A percentile compares a stretch with the other conserved stretches of the same genome.
Evolutionary conservation across 1,140 invertebrate species (phyloP).

Genomic region (Drosophila subpulchrella): DNA sequence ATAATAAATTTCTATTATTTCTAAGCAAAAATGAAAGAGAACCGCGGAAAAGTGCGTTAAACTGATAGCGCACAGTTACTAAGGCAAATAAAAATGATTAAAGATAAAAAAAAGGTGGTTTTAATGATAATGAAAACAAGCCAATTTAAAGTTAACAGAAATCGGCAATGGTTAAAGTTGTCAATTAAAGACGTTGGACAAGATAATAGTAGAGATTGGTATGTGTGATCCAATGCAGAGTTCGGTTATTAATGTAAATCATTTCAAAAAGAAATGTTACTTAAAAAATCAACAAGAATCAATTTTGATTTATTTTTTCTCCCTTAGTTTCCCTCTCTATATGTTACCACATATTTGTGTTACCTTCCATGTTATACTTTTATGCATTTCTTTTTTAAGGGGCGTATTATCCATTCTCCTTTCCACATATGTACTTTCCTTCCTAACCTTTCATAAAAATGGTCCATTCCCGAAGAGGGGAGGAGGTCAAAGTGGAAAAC

Average conservation of each 20-base stretch:
- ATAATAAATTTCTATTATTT: too few relatives aligned
- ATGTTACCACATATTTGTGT: constrained; percentile 10
- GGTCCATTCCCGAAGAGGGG: neutral
- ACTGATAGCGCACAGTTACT: neutral
- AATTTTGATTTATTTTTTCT: too few relatives aligned
- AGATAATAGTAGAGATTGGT: neutral
- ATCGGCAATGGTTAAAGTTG: neutral
- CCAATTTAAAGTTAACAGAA: neutral
- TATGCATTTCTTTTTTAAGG: constrained; percentile 8
- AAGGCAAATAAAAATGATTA: neutral
- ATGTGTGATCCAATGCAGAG: too few relatives aligned
- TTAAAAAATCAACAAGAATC: too few relatives aligned
- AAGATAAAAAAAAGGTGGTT: neutral
- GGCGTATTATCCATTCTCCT: constrained; percentile 4
- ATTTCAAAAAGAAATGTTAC: too few relatives aligned
- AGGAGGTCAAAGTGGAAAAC: neutral
- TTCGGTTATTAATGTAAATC: neutral
- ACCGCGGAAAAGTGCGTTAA: too few relatives aligned
- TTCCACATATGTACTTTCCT: neutral
- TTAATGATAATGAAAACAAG: neutral
- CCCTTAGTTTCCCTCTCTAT: too few relatives aligned
- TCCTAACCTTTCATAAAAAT: neutral
- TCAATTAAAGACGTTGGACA: neutral
- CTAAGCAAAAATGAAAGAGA: too few relatives aligned
- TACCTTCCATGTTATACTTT: neutral